These are phyloP conservation scores for Scaptomyza tumidula DNA, from an alignment of 2,888 invertebrate species.

Conservation along the genomic window DNA sequence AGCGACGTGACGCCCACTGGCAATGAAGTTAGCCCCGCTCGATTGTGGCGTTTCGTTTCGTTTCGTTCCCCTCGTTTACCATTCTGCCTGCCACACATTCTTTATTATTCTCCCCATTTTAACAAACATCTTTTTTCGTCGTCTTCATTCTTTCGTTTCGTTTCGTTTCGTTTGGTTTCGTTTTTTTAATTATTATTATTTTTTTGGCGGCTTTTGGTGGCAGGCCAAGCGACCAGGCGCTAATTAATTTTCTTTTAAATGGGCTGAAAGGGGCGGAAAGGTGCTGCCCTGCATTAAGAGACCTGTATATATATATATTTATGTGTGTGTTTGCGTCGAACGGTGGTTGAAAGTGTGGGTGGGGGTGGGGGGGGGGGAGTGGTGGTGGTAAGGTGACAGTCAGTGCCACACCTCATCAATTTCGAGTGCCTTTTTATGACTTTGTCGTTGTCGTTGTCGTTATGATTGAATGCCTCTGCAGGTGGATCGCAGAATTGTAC, in stretches of 20 bases:
- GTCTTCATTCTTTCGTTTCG: slow-evolving; percentile 30
- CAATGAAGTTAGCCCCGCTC: slow-evolving; percentile 18
- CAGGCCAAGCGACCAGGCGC: slow-evolving; percentile 72
- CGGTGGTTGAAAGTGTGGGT: neutral
- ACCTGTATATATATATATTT: too few relatives aligned
- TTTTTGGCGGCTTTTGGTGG: slow-evolving; percentile 52
- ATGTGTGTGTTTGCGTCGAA: neutral
- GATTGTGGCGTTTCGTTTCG: neutral
- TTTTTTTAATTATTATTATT: neutral
- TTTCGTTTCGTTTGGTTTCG: slow-evolving; percentile 17
- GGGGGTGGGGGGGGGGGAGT: neutral
- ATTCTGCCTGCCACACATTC: slow-evolving; percentile 11
- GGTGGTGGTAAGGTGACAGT: slow-evolving; percentile 43
- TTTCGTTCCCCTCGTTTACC: neutral
- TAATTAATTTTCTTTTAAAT: slow-evolving; percentile 79
- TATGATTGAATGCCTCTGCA: slow-evolving; percentile 60
- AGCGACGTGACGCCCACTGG: slow-evolving; percentile 42
- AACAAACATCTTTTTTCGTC: slow-evolving; percentile 54
- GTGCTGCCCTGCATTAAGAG: slow-evolving; percentile 32
- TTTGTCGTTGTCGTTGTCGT: slow-evolving; percentile 64
- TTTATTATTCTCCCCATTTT: slow-evolving; percentile 8
- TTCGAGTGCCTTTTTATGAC: slow-evolving; percentile 55
- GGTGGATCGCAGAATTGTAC: slow-evolving; percentile 34
- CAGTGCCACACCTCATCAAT: slow-evolving; percentile 74
- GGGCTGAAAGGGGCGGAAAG: slow-evolving; percentile 51